Evolutionary conservation across 1,140 invertebrate genomes (phyloP), one percentile per base, ranked within the genome.

Genomic region (Drosophila gunungcola): DNA sequence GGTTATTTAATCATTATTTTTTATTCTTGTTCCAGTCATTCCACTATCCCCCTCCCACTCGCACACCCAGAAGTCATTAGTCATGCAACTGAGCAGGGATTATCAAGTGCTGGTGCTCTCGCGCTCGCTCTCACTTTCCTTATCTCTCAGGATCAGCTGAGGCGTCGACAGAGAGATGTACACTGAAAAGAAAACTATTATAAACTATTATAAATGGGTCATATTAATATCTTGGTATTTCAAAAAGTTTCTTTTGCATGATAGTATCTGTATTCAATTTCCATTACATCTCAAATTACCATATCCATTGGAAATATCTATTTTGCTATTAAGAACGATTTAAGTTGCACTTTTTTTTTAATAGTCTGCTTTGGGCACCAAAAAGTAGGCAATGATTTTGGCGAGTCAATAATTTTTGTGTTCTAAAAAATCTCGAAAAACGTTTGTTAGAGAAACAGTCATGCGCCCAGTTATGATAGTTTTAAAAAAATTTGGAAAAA

Each of bases 81-180:
- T 68, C 64, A 68, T 68, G 60, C 46, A 29, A 38, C 48, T 45
- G 32, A 34, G 56, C 41, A 38, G 60, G 64, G 61, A 68, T 65
- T 65, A 65, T 68, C 32, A 49, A 34, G 60, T 68, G 64, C 13
- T 65, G 29, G 5, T 1, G 3, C 61, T 68, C 65, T 53, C 25
- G 41, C 4, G 10, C 51, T n/a, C 9, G 65, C 65, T 43, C 48
- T 69, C 67, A 41, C 34, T 55, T 42, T 55, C 62, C 60, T 62
- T 62, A 60, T 63, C 60, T 25, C 38, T 60, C 27, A 60, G 60
- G 60, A 63, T 63, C 60, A 58, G 60, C 53, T 25, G 60, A 32
- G 53, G 53, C 10, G 29, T 32, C 6, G 29, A 32, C 29, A 32
- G 36, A 57, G 58, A 62, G 38, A 60, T 7, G 12, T 34, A 42